phyloP scores from a whole-genome alignment of 2,797 vertebrate genomes.

The Glyptemys insculpta region DNA sequence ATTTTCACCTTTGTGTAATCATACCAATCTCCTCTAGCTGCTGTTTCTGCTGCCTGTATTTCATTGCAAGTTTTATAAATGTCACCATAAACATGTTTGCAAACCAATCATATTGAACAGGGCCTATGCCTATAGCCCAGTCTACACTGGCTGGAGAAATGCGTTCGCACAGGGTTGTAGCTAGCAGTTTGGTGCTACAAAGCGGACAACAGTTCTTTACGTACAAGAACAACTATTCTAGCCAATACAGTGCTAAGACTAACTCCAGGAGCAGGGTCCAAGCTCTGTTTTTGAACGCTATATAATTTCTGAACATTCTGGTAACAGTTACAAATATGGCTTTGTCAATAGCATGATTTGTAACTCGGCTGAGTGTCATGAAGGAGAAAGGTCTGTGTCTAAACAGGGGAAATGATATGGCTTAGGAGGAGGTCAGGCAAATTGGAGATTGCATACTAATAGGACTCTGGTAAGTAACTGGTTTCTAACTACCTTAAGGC shows the following conservation, averaged over 20 bases:
- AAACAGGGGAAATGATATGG: neutral
- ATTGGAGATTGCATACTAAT: neutral
- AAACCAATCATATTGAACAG: neutral
- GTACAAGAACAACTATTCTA: neutral
- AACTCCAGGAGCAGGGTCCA: too few relatives aligned
- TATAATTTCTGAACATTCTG: neutral
- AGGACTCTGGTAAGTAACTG: neutral
- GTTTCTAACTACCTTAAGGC: neutral
- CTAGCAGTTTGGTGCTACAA: neutral
- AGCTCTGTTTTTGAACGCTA: too few relatives aligned
- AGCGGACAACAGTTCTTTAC: neutral
- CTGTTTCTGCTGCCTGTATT: neutral
- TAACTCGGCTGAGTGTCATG: neutral
- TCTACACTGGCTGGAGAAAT: neutral
- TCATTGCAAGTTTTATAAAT: neutral
- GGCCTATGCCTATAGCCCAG: neutral
- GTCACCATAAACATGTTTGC: neutral
- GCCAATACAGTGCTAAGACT: neutral
- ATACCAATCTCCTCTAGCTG: neutral
- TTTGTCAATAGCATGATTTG: neutral
- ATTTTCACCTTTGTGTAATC: neutral
- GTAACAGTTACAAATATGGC: neutral
- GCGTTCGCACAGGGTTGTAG: neutral
- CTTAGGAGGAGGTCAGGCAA: neutral
- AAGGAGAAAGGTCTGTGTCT: neutral